Base-by-base conservation (phyloP, 2,888 invertebrate species). In the Calliscelio sp. region DNA sequence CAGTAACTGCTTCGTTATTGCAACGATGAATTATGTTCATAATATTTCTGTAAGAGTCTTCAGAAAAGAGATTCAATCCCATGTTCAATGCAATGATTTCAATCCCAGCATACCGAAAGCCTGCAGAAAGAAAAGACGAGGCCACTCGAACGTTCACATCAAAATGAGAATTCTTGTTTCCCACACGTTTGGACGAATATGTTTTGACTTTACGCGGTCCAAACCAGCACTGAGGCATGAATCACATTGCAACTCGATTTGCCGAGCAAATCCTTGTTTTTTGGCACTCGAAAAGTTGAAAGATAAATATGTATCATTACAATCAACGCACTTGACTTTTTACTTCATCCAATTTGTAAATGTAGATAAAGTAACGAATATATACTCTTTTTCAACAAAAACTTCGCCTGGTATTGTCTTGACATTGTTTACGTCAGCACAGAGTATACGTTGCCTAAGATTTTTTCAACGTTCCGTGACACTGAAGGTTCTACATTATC, bases 211-310 rank as follows among this genome's bases (percentile, higher is more conserved):
- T 22, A 51, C 22, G 20, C 10, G 51, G 20, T 51, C 22, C 51
- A 51, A 51, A 51, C 51, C 51, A 51, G 51, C 51, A 22, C 22
- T 51, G 51, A 51, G 51, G 22, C 51, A 51, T 20, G 51, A 51
- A 22, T 51, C 51, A 51, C 51, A 20, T 22, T 32, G 32, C 10
- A 32, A 32, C 32, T 32, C 32, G 32, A 32, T 32, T 32, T 32
- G 32, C 32, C 32, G 32, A 32, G 32, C 32, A 32, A 32, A 32
- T 32, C 32, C 32, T 32, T 32, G 32, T n/a, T n/a, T n/a, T 32
- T 32, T 32, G 10, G 32, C 5, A 32, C 32, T 32, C 32, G 32
- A 32, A 18, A 51, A 10, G 16, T 51, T 51, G 22, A 51, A 51
- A 16, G 51, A 51, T 51, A 51, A 22, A 51, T 22, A 51, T 0